Evolutionary conservation across 2,888 invertebrate genomes (phyloP), one percentile per base, ranked within the genome.

Genomic region (Octonoba sinensis): DNA sequence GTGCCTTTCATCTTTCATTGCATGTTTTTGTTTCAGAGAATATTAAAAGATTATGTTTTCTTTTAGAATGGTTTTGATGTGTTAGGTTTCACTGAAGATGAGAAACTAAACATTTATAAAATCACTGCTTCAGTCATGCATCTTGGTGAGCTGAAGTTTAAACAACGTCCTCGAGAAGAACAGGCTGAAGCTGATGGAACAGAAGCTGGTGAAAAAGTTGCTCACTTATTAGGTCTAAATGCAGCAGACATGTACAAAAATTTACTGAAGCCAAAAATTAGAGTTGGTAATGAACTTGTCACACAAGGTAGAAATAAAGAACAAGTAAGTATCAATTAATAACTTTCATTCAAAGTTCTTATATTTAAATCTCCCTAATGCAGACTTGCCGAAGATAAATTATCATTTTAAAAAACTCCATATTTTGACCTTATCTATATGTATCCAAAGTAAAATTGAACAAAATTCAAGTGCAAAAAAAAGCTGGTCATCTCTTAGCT

Each of bases 91-190:
- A 94, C 95, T 87, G 93, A 94, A 90, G 93, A 95, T 88, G 99
- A 99, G 91, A 99, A 98, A 92, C 92, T 94, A 89, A 92, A 98
- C 90, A 94, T 99, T 87, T 99, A 98, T 93, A 97, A 94, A 90
- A 95, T 98, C 91, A 97, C 97, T 87, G 96, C 97, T 88, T 92
- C 96, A 88, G 98, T 99, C 89, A 97, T 99, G 96, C 99, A 99
- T 91, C 97, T 99, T 95, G 99, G 99, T 91, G 94, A 96, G 90
- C 96, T 99, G 96, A 98, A 99, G 91, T 99, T 99, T 95, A 99
- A 99, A 91, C 99, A 99, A 92, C 95, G 99, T 91, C 99, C 99
- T 92, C 96, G 99, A 88, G 99, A 99, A 91, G 99, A 99, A 91
- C 99, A 99, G 91, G 97, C 97, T 91, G 97, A 98, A 91, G 94